Conservation (phyloP, 2,797 vertebrate genomes). For the Rhincodon typus region DNA sequence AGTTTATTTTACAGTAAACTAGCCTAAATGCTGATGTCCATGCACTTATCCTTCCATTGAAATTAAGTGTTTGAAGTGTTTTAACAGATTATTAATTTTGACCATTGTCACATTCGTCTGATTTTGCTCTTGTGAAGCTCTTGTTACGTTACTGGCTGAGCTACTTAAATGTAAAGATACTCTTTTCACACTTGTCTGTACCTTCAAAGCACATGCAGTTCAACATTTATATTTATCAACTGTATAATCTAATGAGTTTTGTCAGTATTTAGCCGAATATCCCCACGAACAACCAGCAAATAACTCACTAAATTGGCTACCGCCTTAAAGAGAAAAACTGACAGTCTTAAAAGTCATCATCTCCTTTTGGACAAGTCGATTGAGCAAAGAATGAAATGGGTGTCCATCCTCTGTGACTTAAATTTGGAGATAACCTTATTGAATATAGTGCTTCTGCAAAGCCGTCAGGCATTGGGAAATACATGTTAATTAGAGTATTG, state of each 20-base stretch:
- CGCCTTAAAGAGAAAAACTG: neutral
- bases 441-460: neutral
- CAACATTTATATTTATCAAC: neutral
- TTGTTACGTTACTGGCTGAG: neutral
- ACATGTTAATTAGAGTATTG: neutral
- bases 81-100: neutral
- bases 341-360: neutral
- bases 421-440: neutral
- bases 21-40: neutral
- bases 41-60: neutral
- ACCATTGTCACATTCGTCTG: neutral
- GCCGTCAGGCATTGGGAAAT: neutral
- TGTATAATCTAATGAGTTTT: neutral
- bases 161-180: neutral
- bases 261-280: neutral
- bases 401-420: neutral
- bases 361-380: neutral
- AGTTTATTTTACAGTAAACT: neutral
- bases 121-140: neutral
- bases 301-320: neutral
- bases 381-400: neutral
- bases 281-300: neutral
- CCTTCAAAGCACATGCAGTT: neutral
- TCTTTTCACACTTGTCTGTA: neutral
- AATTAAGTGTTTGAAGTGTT: neutral